Base-by-base conservation (phyloP, 2,888 invertebrate genomes). In the Scaeva pyrastri region DNA sequence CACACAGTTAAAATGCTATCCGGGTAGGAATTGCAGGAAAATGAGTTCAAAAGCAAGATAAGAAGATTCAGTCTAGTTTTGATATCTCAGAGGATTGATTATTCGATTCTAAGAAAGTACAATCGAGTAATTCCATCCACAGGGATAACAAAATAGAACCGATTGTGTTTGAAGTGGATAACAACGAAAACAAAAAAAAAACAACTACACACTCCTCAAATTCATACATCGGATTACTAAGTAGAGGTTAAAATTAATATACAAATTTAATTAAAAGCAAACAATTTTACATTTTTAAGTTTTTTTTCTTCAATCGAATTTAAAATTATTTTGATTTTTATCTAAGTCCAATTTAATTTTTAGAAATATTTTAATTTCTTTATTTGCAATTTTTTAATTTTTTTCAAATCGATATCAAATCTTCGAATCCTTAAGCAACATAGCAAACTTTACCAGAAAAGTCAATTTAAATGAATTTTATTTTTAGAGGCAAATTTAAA, bases 351-450 rank as follows among this genome's bases (percentile, higher is more conserved):
- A 58, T 58, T 58, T 31, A 4, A 4, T 26, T 26, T 26, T 58
- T 19, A 21, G 39, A 58, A 58, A 39, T 52, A 23, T 56, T 79
- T 36, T 8, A 19, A 43, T 73, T 62, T 41, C 72, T 68, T 86
- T 86, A 77, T 81, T 76, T n/a, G n/a, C n/a, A n/a, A n/a, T n/a
- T 73, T 70, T 76, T 72, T 74, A 52, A 66, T 70, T 79, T 72
- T 26, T 14, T 71, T 74, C 55, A 41, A n/a, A 23, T 84, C 64
- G 58, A 77, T 81, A 70, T 84, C 70, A 64, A 70, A 58, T 55
- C 80, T 71, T 70, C 55, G 52, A 66, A 62, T 56, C 72, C 62
- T 79, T 43, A 45, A 62, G 52, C 77, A 66, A 50, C 50, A 7
- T 31, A 26, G n/a, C 74, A 76, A 81, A 68, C 62, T 68, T 56